Conservation (phyloP, 1,140 invertebrate genomes). For the Hyles euphorbiae region DNA sequence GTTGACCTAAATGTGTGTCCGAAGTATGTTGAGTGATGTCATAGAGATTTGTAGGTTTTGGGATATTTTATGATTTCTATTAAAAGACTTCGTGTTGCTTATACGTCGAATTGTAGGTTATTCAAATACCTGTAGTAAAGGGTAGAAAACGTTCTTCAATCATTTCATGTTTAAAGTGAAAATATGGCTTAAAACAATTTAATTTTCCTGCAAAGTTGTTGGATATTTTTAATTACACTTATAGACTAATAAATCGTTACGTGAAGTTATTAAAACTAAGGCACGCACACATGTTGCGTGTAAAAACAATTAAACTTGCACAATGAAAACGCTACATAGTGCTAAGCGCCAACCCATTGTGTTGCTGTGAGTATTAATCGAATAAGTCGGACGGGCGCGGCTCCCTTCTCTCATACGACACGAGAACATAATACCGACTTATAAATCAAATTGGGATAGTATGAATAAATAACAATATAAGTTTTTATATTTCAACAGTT, state of each 20-base stretch:
- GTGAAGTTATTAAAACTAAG: slow-evolving; percentile 15
- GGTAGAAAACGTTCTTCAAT: no score
- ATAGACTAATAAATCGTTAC: background rate
- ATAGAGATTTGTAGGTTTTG: no score
- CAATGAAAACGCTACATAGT: slow-evolving; percentile 46
- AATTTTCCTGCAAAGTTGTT: background rate
- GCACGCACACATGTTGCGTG: slow-evolving; percentile 19
- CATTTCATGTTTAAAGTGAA: no score
- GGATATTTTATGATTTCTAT: no score
- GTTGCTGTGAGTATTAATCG: slow-evolving; percentile 51
- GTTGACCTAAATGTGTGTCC: no score
- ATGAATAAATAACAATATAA: no score
- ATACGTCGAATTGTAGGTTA: no score
- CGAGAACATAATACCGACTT: background rate
- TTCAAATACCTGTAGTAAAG: no score
- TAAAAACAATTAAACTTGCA: slow-evolving; percentile 60
- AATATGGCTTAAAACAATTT: background rate
- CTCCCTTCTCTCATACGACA: background rate
- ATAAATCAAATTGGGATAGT: no score
- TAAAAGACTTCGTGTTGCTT: no score
- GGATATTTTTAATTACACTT: background rate
- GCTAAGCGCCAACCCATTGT: slow-evolving; percentile 44
- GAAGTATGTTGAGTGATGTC: no score
- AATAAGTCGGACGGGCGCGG: slow-evolving; percentile 31
- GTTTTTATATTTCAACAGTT: no score